phyloP scores from a whole-genome alignment of 2,888 invertebrate species.

The Mamestra brassicae region DNA sequence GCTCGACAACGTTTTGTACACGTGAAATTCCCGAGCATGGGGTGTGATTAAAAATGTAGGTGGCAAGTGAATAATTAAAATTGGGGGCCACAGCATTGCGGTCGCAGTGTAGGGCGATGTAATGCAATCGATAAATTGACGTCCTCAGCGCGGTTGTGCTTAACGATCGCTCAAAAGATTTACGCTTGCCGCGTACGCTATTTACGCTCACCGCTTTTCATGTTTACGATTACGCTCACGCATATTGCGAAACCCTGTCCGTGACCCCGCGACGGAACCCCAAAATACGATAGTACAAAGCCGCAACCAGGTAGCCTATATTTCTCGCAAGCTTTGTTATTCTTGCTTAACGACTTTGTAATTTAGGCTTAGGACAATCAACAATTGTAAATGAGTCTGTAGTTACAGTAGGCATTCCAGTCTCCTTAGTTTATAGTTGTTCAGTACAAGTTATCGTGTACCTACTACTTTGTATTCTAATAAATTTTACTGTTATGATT shows the following conservation, averaged over 20 bases:
- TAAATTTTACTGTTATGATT: slow-evolving; percentile 56
- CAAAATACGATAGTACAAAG: slow-evolving; percentile 65
- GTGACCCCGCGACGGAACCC: slow-evolving; percentile 71
- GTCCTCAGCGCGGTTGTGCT: slow-evolving; percentile 80
- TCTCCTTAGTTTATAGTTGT: slow-evolving; percentile 12
- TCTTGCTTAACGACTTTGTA: slow-evolving; percentile 30
- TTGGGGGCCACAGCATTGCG: slow-evolving; percentile 71
- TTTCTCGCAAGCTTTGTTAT: slow-evolving; percentile 37
- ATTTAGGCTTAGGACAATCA: slow-evolving; percentile 9
- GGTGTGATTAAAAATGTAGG: slow-evolving; percentile 71
- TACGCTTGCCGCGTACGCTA: slow-evolving; percentile 77
- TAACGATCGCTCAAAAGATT: slow-evolving; percentile 81
- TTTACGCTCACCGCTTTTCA: slow-evolving; percentile 79
- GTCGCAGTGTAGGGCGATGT: slow-evolving; percentile 72
- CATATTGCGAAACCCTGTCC: slow-evolving; percentile 76
- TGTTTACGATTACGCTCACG: slow-evolving; percentile 84
- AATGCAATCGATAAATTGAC: slow-evolving; percentile 84
- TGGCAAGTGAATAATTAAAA: slow-evolving; percentile 78
- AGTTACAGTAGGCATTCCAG: slow-evolving; percentile 2
- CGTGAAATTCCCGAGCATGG: slow-evolving; percentile 50
- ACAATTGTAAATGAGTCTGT: slow-evolving; percentile 30
- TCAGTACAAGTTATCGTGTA: slow-evolving; percentile 6
- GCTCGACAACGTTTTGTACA: slow-evolving; percentile 28
- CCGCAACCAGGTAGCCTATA: slow-evolving; percentile 51
- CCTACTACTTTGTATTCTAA: slow-evolving; percentile 65